Base-by-base conservation (phyloP, 2,797 vertebrate species). In the Sebastolobus altivelis region DNA sequence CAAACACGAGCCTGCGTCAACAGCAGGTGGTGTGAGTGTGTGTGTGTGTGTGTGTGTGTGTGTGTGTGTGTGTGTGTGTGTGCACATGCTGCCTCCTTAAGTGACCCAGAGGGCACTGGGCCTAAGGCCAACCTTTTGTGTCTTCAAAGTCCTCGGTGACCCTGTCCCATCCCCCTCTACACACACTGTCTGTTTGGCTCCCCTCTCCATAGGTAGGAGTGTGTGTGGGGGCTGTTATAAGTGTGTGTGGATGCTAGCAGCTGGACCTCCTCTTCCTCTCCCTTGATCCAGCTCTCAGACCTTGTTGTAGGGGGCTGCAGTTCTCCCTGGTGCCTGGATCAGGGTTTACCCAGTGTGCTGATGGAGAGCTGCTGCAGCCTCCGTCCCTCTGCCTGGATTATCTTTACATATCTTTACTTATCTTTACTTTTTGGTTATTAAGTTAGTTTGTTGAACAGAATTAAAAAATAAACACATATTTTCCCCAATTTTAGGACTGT, bases 21-120 rank as follows among this genome's bases (percentile, higher is more conserved):
- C 92, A 94, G 94, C 93, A 95, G 94, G 92, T 94, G 94, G 92
- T 90, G 87, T 77, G 84, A 84, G 85, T 59, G 75, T 65, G 80
- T 65, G 72, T 70, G 80, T 58, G 62, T 65, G 84, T 61, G 82
- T 31, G 65, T 66, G 70, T 68, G 75, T 72, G 79, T 40, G 80
- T 77, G 82, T 77, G 80, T 55, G 80, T 38, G 66, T 63, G 63
- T 33, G 82, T 10, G 69, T 67, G 66, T 33, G 33, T 18, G 8
- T 22, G 43, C 20, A 46, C 49, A 72, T 87, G 80, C 81, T 86
- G 81, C 77, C 66, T 82, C 77, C 79, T 89, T 76, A 81, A 87
- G 74, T 94, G 92, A 93, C 93, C 92, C 84, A 77, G 56, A 89
- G 89, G 89, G 76, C 92, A 93, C 40, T 77, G 72, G 90, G 90